phyloP scores from a whole-genome alignment of 2,888 invertebrate species.

The Drosophila peninsularis region DNA sequence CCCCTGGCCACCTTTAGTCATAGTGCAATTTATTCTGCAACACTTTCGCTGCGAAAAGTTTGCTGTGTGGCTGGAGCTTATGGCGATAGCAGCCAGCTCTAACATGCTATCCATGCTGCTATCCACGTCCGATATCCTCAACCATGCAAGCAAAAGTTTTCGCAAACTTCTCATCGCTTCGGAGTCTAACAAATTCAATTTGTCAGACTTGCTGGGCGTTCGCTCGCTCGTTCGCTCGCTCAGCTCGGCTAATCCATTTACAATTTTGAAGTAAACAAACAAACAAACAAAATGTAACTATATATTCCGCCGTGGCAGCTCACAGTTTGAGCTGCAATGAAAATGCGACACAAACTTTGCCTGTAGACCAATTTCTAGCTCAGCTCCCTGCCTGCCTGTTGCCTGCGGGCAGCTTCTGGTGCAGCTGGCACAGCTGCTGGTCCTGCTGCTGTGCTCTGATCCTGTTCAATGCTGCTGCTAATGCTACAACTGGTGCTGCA shows the following conservation, averaged over 20 bases:
- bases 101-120: conserved; percentile 17
- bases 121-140: conserved; percentile 69
- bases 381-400: conserved; percentile 22
- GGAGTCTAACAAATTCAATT: conserved; percentile 75
- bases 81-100: conserved; percentile 55
- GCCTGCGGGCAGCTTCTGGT: background rate
- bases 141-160: conserved; percentile 74
- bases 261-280: conserved; percentile 78
- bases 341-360: conserved; percentile 61
- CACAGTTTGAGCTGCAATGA: conserved; percentile 58
- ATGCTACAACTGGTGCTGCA: conserved; percentile 1
- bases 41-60: conserved; percentile 59
- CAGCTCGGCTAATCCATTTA: conserved; percentile 72
- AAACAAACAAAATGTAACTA: conserved; percentile 54
- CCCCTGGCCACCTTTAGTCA: conserved; percentile 50
- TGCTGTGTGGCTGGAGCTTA: conserved; percentile 46
- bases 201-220: conserved; percentile 68
- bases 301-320: conserved; percentile 29
- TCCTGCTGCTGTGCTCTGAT: background rate
- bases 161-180: conserved; percentile 67
- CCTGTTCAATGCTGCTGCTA: conserved; percentile 3
- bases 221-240: conserved; percentile 21
- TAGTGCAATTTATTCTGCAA: conserved; percentile 69
- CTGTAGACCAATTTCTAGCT: conserved; percentile 5
- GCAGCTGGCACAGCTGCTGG: background rate